Base-by-base conservation (phyloP, 2,797 vertebrate genomes). In the Scolopax bukidnonensis region DNA sequence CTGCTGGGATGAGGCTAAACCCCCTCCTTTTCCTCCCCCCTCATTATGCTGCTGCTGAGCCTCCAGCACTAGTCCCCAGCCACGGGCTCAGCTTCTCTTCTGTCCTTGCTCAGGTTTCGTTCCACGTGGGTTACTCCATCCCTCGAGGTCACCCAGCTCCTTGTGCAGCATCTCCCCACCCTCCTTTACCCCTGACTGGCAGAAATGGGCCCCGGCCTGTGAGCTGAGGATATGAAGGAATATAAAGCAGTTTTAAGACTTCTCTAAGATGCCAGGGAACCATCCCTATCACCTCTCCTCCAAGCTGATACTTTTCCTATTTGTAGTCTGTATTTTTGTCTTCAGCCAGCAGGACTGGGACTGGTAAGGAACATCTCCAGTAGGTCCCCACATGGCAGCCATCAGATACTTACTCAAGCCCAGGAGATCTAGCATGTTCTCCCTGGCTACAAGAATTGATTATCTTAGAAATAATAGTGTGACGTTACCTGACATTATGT, bases 381-480 rank as follows among this genome's bases (percentile, higher is more conserved):
- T 63, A 59, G 90, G 67, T 90, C 51, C 51, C 81, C 48, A 63
- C 82, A 78, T 84, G 83, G 68, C 77, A 92, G 81, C 81, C 76
- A 41, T 82, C 80, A 96, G 92, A 89, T 40, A 69, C 47, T 77
- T 61, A 56, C 9, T 53, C 63, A 93, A 92, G 56, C 51, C 56
- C 40, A 41, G 60, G 59, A 87, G 63, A 82, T 67, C 43, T 59
- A 70, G 50, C 24, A 82, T 32, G 27, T 89, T 89, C 89, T 68
- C 60, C 48, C 64, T 60, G 67, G 74, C 67, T 83, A 51, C 56
- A 60, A 92, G 90, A 90, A 94, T 10, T 43, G 20, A 74, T 91
- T 67, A 82, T 77, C 70, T 80, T 89, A 87, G 93, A 95, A 95
- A 93, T 64, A 87, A 73, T 24, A 82, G 23, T 24, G 74, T 60